Evolutionary conservation across 2,113 vertebrate species (phyloP).

Genomic region (Petaurus breviceps): DNA sequence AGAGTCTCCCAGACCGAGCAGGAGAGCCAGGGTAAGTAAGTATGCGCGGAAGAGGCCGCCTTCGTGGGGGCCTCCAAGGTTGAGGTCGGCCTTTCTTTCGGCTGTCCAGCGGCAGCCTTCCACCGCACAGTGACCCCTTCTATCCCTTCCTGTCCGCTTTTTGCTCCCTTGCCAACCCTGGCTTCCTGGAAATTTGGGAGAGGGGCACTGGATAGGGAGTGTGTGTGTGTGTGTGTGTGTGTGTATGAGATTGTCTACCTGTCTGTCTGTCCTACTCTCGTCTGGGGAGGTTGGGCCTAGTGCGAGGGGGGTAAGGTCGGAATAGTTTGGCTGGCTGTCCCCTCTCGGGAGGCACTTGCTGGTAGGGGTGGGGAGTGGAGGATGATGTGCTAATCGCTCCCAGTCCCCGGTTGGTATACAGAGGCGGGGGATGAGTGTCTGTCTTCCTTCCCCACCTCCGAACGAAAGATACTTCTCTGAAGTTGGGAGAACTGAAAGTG

Average conservation of each 20-base stretch:
- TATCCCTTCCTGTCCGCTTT: neutral
- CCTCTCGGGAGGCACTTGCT: neutral
- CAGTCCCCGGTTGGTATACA: neutral
- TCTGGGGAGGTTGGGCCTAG: neutral
- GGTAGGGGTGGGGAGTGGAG: neutral
- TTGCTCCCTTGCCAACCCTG: neutral
- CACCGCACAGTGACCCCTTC: neutral
- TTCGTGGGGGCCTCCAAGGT: neutral
- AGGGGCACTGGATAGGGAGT: too few species aligned
- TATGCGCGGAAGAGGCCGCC: neutral
- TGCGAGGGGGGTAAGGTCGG: too few species aligned
- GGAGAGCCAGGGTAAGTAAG: neutral
- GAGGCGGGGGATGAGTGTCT: neutral
- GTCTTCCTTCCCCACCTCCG: neutral
- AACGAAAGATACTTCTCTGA: neutral
- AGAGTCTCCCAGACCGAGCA: neutral
- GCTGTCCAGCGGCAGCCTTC: neutral
- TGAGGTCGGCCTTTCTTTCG: neutral
- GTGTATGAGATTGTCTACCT: neutral
- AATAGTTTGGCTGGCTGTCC: neutral
- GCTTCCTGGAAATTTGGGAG: neutral
- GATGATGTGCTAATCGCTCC: neutral
- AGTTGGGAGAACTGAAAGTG: neutral
- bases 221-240: too few species aligned
- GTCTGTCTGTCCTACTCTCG: neutral